These are phyloP conservation scores for Syritta pipiens DNA, from an alignment of 2,888 invertebrate species.

Conservation along the genomic window DNA sequence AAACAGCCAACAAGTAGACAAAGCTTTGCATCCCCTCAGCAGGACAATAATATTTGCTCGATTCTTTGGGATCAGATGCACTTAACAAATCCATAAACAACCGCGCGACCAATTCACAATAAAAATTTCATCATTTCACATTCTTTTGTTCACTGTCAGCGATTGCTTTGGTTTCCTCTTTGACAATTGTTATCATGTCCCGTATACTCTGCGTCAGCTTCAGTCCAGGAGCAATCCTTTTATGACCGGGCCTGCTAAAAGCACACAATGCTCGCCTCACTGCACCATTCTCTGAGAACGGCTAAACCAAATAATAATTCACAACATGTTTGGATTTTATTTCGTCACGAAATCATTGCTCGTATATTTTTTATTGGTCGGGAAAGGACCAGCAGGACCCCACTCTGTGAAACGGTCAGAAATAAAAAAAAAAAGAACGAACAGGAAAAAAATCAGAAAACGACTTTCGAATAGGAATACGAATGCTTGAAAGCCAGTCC, in stretches of 20 bases:
- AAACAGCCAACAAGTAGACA: conserved; percentile 1
- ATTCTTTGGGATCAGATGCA: conserved; percentile 24
- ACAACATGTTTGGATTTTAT: conserved; percentile 68
- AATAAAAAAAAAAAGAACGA: not conserved
- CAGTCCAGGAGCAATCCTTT: conserved; percentile 27
- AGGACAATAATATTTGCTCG: conserved; percentile 1
- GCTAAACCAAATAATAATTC: conserved; percentile 65
- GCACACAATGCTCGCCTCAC: conserved; percentile 19
- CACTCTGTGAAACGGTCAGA: not conserved
- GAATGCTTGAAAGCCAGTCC: conserved; percentile 1
- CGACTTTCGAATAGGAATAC: conserved; percentile 37
- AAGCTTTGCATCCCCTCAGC: too few relatives aligned
- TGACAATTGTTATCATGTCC: conserved; percentile 43
- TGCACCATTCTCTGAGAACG: conserved; percentile 30
- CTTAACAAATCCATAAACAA: conserved; percentile 51
- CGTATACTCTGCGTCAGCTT: conserved; percentile 3
- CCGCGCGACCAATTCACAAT: conserved; percentile 30
- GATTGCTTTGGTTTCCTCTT: conserved; percentile 35
- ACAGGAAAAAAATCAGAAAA: not conserved
- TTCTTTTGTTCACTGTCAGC: conserved; percentile 39
- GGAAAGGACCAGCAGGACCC: conserved; percentile 3
- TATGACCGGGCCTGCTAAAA: conserved; percentile 23
- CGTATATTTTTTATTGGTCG: conserved; percentile 50
- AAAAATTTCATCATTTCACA: conserved; percentile 49
- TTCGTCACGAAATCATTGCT: conserved; percentile 68